phyloP scores from a whole-genome alignment of 2,888 invertebrate genomes.

The Linhomoeus sp. region DNA sequence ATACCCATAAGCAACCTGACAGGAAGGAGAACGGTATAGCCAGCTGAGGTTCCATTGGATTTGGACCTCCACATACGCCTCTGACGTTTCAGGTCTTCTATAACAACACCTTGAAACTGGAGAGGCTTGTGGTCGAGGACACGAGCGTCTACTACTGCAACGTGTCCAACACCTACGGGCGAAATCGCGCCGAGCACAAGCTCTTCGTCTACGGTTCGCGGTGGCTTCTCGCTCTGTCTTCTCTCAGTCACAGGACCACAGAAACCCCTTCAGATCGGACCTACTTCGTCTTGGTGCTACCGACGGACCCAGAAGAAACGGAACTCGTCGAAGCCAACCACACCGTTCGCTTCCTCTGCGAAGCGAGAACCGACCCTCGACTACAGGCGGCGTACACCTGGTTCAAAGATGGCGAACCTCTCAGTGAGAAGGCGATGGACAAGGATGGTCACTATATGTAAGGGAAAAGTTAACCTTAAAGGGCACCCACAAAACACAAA shows the following conservation, averaged over 20 bases:
- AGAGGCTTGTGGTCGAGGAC: slow-evolving; percentile 17
- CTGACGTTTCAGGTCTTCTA: slow-evolving; percentile 6
- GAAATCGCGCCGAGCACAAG: slow-evolving; percentile 20
- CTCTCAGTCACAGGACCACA: no score
- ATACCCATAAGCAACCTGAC: slow-evolving; percentile 8
- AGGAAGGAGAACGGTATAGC: slow-evolving; percentile 15
- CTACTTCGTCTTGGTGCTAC: no score
- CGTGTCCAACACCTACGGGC: slow-evolving; percentile 25
- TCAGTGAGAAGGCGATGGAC: slow-evolving; percentile 6
- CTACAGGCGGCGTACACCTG: slow-evolving; percentile 19
- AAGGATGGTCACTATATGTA: no score
- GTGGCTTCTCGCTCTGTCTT: no score
- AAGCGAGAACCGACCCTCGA: slow-evolving; percentile 19
- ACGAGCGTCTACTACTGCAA: slow-evolving; percentile 27
- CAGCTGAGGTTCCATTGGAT: no score
- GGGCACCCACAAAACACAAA: no score
- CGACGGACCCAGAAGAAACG: no score
- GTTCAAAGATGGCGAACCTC: slow-evolving; percentile 15
- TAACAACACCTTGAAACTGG: slow-evolving; percentile 22
- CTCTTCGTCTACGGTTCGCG: slow-evolving; percentile 23
- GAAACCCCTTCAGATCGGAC: no score
- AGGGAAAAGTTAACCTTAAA: no score
- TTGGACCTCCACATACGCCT: not conserved
- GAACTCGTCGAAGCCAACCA: slow-evolving; percentile 17
- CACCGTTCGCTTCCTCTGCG: slow-evolving; percentile 11